phyloP scores from a whole-genome alignment of 2,113 vertebrate species.

The Eclectus roratus region DNA sequence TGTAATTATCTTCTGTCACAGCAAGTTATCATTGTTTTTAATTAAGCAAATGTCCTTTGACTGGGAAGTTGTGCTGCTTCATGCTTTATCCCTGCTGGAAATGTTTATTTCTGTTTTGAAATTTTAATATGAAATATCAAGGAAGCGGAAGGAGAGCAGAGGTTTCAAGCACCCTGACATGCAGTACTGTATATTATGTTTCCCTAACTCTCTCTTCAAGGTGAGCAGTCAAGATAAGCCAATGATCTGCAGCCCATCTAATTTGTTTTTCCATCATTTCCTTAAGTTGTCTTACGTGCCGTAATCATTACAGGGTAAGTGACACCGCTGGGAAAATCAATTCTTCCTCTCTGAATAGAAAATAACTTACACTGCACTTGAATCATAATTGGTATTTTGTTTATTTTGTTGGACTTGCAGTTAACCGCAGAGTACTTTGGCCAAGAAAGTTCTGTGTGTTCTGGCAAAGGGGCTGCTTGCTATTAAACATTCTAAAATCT shows the following conservation, averaged over 20 bases:
- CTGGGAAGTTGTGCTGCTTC: not conserved
- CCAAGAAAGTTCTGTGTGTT: conserved; percentile 1
- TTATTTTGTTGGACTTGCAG: conserved; percentile 41
- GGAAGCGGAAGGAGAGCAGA: not conserved
- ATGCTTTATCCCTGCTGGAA: not conserved
- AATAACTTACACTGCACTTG: conserved; percentile 6
- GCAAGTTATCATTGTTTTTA: conserved; percentile 10
- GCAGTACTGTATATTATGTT: not conserved
- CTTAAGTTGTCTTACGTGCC: conserved; percentile 51
- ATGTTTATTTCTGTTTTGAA: not conserved
- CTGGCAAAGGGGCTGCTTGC: not conserved
- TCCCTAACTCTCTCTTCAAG: conserved; percentile 29
- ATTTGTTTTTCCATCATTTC: conserved; percentile 58
- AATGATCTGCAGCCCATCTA: not conserved
- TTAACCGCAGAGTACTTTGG: not conserved
- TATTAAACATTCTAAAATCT: not conserved
- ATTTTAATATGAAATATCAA: not conserved
- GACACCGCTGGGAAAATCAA: conserved; percentile 64
- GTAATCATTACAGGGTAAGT: conserved; percentile 63
- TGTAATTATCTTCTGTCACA: conserved; percentile 29
- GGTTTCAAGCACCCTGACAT: not conserved
- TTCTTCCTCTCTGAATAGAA: conserved; percentile 61
- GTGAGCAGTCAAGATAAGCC: conserved; percentile 50
- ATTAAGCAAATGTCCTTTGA: not conserved
- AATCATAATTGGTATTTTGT: conserved; percentile 58